phyloP scores from a whole-genome alignment of 2,888 invertebrate genomes.

The Phasia obesa region DNA sequence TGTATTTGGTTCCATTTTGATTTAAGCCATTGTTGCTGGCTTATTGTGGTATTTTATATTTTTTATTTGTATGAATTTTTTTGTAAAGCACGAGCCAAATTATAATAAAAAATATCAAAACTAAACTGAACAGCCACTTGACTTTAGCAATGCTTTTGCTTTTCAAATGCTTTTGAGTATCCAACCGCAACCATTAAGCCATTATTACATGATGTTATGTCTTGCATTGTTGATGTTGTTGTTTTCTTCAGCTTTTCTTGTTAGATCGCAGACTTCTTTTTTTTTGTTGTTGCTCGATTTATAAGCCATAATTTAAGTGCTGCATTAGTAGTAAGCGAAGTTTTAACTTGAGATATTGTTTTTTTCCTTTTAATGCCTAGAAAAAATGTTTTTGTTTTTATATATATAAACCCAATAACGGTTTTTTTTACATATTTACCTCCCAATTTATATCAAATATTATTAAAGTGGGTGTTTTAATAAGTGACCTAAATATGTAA shows the following conservation, averaged over 20 bases:
- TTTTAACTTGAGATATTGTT: conserved; percentile 19
- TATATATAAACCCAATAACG: too few species aligned
- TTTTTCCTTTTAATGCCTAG: conserved; percentile 10
- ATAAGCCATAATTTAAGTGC: conserved; percentile 50
- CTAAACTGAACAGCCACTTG: conserved; percentile 64
- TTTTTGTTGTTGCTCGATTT: conserved; percentile 9
- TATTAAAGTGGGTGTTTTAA: conserved; percentile 14
- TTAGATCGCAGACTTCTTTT: conserved; percentile 51
- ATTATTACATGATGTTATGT: conserved; percentile 70
- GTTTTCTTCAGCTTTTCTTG: conserved; percentile 20
- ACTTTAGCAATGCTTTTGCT: conserved; percentile 51
- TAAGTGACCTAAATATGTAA: conserved; percentile 30
- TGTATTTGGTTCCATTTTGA: conserved; percentile 28
- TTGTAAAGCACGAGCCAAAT: conserved; percentile 69
- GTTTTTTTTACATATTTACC: conserved; percentile 38
- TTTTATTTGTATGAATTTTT: conserved; percentile 13
- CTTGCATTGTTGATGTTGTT: conserved; percentile 36
- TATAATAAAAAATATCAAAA: conserved; percentile 40
- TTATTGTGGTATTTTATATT: conserved; percentile 31
- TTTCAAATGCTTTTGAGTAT: conserved; percentile 47
- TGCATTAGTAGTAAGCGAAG: conserved; percentile 32
- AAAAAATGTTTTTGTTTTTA: conserved; percentile 7
- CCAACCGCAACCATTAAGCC: conserved; percentile 61
- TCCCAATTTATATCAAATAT: conserved; percentile 19
- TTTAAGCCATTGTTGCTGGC: conserved; percentile 26